These are phyloP conservation scores for Champsocephalus esox DNA, from an alignment of 2,797 vertebrate species.

Conservation along the genomic window DNA sequence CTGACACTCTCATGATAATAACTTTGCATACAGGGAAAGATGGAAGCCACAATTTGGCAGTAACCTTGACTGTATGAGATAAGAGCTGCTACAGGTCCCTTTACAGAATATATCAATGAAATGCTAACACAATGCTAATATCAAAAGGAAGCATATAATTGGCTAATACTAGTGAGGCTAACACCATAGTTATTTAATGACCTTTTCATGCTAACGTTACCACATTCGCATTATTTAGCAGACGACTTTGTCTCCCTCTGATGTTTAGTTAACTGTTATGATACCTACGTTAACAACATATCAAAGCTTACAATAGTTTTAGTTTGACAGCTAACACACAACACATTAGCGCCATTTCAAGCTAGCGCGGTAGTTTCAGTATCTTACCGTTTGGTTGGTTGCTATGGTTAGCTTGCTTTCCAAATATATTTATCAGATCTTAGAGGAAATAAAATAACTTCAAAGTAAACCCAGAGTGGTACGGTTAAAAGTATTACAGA, in stretches of 20 bases:
- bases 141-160: not conserved
- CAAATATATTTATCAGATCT: not conserved
- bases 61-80: not conserved
- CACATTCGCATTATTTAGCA: not conserved
- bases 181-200: not conserved
- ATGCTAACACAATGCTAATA: slow-evolving; percentile 16
- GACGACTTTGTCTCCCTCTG: not conserved
- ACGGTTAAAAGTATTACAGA: not conserved
- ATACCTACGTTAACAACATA: not conserved
- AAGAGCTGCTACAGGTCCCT: not conserved
- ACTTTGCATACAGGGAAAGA: slow-evolving; percentile 1
- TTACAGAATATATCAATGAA: not conserved
- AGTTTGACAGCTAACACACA: not conserved
- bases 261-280: not conserved
- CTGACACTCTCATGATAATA: slow-evolving; percentile 55
- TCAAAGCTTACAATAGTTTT: not conserved
- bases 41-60: not conserved
- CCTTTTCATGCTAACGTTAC: not conserved
- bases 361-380: slow-evolving; percentile 35
- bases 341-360: slow-evolving; percentile 47
- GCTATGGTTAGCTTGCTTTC: not conserved
- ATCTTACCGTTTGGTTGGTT: slow-evolving; percentile 57
- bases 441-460: not conserved
- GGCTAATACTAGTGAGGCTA: not conserved
- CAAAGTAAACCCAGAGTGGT: not conserved